These are phyloP conservation scores for Thomomys bottae DNA, from an alignment of 2,113 vertebrate species.

Conservation along the genomic window DNA sequence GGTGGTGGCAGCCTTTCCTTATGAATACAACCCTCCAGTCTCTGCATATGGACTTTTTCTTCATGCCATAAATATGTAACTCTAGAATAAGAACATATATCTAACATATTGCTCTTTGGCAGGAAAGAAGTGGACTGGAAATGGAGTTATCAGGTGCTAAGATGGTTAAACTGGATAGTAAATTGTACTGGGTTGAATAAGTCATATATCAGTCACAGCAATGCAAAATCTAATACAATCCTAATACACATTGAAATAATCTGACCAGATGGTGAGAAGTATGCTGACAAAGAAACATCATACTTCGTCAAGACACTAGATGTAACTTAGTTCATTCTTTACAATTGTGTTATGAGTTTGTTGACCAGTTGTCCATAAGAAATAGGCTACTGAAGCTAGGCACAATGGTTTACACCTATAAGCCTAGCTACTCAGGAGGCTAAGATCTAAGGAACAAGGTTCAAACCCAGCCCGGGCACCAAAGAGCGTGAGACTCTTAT, in stretches of 20 bases:
- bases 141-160: background rate
- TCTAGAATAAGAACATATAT: background rate
- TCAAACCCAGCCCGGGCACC: no score
- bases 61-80: background rate
- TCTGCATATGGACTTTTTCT: background rate
- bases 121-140: background rate
- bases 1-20: background rate
- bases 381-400: no score
- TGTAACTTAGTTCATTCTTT: slow-evolving; percentile 11
- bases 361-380: background rate
- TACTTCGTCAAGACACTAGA: background rate
- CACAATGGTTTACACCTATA: no score
- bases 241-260: background rate
- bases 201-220: no score
- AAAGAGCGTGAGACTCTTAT: no score
- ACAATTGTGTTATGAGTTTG: background rate
- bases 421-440: no score
- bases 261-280: background rate
- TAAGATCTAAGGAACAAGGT: no score
- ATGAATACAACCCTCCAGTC: background rate
- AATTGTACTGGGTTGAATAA: no score
- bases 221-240: no score
- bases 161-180: no score
- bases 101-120: background rate
- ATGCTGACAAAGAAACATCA: background rate